phyloP scores from a whole-genome alignment of 2,113 vertebrate species.

The Stegostoma tigrinum region DNA sequence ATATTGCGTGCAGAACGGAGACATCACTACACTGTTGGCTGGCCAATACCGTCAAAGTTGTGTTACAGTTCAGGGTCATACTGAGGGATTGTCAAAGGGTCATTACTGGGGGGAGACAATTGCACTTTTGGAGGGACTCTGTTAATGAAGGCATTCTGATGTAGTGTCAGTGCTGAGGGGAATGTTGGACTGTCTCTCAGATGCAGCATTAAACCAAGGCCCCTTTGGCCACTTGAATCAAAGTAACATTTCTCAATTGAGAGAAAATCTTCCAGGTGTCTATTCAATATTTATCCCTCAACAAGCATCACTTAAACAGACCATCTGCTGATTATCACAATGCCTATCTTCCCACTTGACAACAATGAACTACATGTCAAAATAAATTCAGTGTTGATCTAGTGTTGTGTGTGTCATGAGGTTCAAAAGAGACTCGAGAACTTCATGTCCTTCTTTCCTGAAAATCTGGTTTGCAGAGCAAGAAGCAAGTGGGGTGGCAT shows the following conservation, averaged over 20 bases:
- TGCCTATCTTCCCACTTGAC: not conserved
- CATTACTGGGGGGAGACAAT: not conserved
- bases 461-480: not conserved
- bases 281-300: not conserved
- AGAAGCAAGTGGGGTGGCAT: not conserved
- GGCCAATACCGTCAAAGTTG: not conserved
- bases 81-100: not conserved
- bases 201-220: not conserved
- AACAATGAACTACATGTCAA: not conserved
- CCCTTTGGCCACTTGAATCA: not conserved
- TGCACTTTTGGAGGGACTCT: not conserved
- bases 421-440: not conserved
- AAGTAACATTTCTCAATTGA: not conserved
- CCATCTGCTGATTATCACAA: not conserved
- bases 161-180: not conserved
- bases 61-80: not conserved
- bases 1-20: not conserved
- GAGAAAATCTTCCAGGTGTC: not conserved
- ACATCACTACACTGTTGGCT: not conserved
- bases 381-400: not conserved
- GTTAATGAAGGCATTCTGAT: not conserved
- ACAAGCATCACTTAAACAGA: not conserved
- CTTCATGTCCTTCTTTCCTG: not conserved
- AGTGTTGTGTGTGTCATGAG: not conserved
- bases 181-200: not conserved